Base-by-base conservation (phyloP, 2,797 vertebrate species). In the Falco cherrug region DNA sequence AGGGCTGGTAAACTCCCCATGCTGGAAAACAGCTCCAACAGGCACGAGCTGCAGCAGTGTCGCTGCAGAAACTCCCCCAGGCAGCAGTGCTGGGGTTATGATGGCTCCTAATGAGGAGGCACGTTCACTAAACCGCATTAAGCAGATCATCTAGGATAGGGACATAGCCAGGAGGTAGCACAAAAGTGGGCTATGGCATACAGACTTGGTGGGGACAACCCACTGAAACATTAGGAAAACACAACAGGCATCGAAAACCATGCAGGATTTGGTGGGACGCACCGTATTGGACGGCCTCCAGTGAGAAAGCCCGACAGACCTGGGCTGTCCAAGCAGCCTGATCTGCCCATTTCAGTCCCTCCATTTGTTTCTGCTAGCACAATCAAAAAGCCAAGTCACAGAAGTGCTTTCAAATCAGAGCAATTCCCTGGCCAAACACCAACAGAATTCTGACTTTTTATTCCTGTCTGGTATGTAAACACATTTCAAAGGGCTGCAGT, bases 211-310 rank as follows among this genome's bases (percentile, higher is more conserved):
- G 73, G 26, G 16, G 4, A 57, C 13, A 70, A 61, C 51, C 33
- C 45, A 43, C 37, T 0, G 9, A 56, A 48, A 73, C 3, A 0
- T 54, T 17, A 51, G 37, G 45, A 39, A 87, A 84, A 69, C 11
- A 18, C 3, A 69, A 53, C 0, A 9, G 69, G 17, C 24, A 50
- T 24, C 0, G 0, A 79, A 79, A 88, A 90, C 20, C 63, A 14
- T 45, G 51, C 77, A 41, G 29, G 29, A 5, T 65, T 87, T 84
- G 82, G 28, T 39, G 53, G 13, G 37, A 37, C 1, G 13, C n/a
- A 17, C 8, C 1, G 1, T 0, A 0, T 26, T 0, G 0, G 54
- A 75, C 33, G 87, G 22, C 15, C 37, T 37, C 16, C 0, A 0
- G 12, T 64, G 50, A 56, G 56, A 65, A 87, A 93, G 48, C 17